Evolutionary conservation across 2,797 vertebrate genomes (phyloP).

Genomic region (Nyctalus aviator): DNA sequence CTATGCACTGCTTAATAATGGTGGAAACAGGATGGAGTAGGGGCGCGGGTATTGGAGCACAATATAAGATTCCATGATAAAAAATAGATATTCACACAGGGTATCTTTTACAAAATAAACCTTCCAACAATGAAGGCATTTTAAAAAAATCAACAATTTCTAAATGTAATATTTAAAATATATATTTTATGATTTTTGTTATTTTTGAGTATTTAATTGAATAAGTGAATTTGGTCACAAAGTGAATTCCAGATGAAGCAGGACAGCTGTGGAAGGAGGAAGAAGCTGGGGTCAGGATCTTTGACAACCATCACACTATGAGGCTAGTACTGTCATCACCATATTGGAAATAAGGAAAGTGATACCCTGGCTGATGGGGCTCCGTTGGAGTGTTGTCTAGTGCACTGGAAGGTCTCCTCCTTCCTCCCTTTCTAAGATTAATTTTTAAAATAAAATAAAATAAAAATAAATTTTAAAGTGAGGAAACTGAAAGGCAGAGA

Average conservation of each 20-base stretch:
- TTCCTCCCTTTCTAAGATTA: neutral
- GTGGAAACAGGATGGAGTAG: neutral
- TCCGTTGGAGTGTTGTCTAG: neutral
- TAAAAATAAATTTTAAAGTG: neutral
- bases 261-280: neutral
- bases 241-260: neutral
- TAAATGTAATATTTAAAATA: neutral
- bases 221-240: neutral
- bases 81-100: neutral
- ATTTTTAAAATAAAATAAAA: no score
- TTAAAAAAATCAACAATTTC: neutral
- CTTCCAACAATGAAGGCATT: neutral
- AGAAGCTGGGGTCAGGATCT: neutral
- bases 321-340: neutral
- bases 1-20: neutral
- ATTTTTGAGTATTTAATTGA: neutral
- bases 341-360: neutral
- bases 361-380: neutral
- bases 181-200: neutral
- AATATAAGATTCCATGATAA: neutral
- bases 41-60: neutral
- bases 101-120: neutral
- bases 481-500: neutral
- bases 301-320: neutral
- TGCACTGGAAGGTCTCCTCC: neutral